Percentiles rank a stretch among this genome's conserved stretches.
Evolutionary conservation across 2,113 vertebrate species (phyloP).

Genomic region (Melanocharis versteri): DNA sequence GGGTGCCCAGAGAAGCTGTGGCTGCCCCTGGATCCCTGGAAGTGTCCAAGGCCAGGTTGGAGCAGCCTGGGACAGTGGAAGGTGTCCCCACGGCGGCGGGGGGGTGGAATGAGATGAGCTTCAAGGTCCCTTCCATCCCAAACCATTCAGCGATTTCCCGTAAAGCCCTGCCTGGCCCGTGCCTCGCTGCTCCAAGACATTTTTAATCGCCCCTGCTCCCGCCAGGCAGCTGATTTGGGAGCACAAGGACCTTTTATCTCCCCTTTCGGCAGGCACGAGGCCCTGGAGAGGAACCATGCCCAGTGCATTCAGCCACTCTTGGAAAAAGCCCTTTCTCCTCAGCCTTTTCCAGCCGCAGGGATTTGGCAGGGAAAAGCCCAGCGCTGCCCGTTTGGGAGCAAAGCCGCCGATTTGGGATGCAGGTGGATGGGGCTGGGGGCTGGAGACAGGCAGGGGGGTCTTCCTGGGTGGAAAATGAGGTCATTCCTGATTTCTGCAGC

Average conservation of each 20-base stretch:
- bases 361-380: neutral
- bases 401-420: neutral
- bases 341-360: neutral
- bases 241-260: neutral
- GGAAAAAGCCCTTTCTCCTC: neutral
- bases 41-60: neutral
- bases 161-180: neutral
- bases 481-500: neutral
- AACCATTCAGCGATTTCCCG: neutral
- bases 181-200: accelerated
- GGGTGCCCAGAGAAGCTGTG: neutral
- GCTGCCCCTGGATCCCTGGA: neutral
- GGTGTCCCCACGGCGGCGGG: neutral
- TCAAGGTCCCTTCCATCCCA: neutral
- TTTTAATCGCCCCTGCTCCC: neutral
- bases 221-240: neutral
- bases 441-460: neutral
- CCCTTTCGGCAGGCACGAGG: neutral
- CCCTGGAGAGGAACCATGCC: neutral
- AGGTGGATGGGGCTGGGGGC: neutral
- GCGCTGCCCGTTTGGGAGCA: neutral
- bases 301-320: neutral
- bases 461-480: accelerated
- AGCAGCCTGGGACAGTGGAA: neutral
- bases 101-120: accelerated